A percentile compares a stretch with the other conserved stretches of the same genome.
These are phyloP conservation scores for Variabilichromis moorii DNA, from an alignment of 2,113 vertebrate species.

Conservation along the genomic window DNA sequence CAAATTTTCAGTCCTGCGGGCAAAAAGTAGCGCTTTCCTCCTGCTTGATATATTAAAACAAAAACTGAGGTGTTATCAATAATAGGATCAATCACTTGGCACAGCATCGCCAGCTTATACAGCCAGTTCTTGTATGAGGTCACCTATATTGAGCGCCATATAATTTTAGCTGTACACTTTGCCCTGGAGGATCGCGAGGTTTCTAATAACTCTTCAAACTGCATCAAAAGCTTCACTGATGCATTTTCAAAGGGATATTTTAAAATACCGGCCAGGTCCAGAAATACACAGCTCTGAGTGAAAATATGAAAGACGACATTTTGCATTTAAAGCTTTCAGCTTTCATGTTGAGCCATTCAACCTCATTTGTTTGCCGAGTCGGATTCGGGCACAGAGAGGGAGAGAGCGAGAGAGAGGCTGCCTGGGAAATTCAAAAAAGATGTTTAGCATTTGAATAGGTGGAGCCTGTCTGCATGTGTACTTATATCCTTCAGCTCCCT, in stretches of 20 bases:
- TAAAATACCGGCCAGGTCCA: background rate
- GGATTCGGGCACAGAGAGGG: slow-evolving; percentile 11
- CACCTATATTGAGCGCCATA: background rate
- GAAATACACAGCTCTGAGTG: background rate
- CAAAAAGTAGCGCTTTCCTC: background rate
- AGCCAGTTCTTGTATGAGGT: background rate
- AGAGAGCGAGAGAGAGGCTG: slow-evolving; percentile 15
- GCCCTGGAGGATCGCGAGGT: background rate
- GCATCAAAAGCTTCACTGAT: background rate
- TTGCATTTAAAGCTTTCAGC: slow-evolving; percentile 14
- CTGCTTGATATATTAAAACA: background rate
- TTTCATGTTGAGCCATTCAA: slow-evolving; percentile 42
- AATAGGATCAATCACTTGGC: background rate
- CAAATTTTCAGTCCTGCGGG: background rate
- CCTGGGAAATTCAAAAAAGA: slow-evolving; percentile 54
- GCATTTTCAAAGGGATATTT: background rate
- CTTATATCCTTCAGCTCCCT: slow-evolving; percentile 46
- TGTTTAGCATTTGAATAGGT: slow-evolving; percentile 66
- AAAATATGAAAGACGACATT: slow-evolving; percentile 26
- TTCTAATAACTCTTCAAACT: background rate
- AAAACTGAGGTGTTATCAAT: background rate
- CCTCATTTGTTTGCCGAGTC: slow-evolving; percentile 55
- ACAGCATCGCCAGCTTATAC: background rate
- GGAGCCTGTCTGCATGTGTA: slow-evolving; percentile 49
- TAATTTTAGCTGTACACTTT: background rate